Base-by-base conservation (phyloP, 2,888 invertebrate genomes). In the Cataglyphis rosenhaueri region DNA sequence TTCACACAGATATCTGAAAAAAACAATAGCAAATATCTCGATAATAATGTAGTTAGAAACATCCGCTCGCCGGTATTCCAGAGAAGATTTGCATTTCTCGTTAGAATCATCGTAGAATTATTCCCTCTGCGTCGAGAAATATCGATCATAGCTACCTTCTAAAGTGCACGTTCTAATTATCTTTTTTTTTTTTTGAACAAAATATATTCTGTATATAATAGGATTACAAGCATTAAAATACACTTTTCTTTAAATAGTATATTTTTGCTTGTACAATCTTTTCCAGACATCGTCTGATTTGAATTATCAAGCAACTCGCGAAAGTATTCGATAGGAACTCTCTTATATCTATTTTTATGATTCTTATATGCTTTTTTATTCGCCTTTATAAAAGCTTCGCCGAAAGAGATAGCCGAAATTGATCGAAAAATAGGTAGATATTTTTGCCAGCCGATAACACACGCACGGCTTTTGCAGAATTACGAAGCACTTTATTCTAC, bases 21-120 rank as follows among this genome's bases (percentile, higher is more conserved):
- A n/a, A 35, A 52, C 18, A 64, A 12, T 48, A 48, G 44, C 32
- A 52, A 64, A 65, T 52, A 12, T 10, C 48, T 35, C 25, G 25
- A 52, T 52, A 75, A 25, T 48, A 75, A 64, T 8, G 8, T 52
- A 75, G 9, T 64, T 35, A 52, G 35, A 75, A 64, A 75, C 52
- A 75, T 25, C 12, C 52, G 9, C 18, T 18, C 44, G 44, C 62
- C 21, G 35, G 5, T 21, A 35, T 62, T 62, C 32, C 52, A 64
- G 12, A 75, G 4, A 3, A 12, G 8, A 10, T 64, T 75, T 21
- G 8, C 35, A 18, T 64, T 52, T 64, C 48, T 75, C 35, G 15
- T 35, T 35, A n/a, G 12, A n/a, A 5, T n/a, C 0, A n/a, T n/a
- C 18, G 21, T 18, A 74, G 2, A 48, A 21, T 52, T 75, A 21